These are phyloP conservation scores for Cebidichthys violaceus DNA, from an alignment of 2,113 vertebrate genomes.

Conservation along the genomic window DNA sequence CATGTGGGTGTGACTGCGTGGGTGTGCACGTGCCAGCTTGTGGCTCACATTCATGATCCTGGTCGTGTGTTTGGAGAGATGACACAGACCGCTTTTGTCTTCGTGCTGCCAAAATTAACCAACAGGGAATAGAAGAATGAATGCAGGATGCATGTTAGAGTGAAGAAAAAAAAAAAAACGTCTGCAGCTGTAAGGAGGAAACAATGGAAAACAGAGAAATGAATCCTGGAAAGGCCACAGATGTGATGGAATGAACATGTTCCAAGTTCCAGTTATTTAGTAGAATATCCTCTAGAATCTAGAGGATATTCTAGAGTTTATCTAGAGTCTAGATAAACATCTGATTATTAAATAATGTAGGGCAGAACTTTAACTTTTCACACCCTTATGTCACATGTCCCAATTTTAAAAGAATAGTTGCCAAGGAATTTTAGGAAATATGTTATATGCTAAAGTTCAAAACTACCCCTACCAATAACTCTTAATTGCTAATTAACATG, in stretches of 20 bases:
- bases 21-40: constrained; percentile 37
- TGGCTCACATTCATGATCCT: constrained; percentile 27
- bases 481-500: neutral
- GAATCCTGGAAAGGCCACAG: constrained; percentile 10
- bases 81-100: constrained; percentile 41
- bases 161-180: constrained; percentile 15
- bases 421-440: too few relatives aligned
- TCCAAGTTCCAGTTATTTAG: neutral
- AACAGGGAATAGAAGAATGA: constrained; percentile 38
- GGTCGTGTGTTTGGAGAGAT: constrained; percentile 28
- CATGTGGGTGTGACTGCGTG: constrained; percentile 18
- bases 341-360: constrained; percentile 6
- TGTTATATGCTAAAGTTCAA: neutral
- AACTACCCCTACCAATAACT: neutral
- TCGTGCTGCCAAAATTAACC: constrained; percentile 31
- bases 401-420: neutral
- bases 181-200: constrained; percentile 16
- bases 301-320: too few relatives aligned
- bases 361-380: neutral
- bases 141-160: constrained; percentile 40
- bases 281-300: neutral
- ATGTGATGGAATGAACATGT: constrained; percentile 11
- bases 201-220: constrained; percentile 20
- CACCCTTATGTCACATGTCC: neutral
- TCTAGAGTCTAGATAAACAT: too few relatives aligned